Evolutionary conservation across 2,113 vertebrate species (phyloP).

Genomic region (Tachysurus fulvidraco): DNA sequence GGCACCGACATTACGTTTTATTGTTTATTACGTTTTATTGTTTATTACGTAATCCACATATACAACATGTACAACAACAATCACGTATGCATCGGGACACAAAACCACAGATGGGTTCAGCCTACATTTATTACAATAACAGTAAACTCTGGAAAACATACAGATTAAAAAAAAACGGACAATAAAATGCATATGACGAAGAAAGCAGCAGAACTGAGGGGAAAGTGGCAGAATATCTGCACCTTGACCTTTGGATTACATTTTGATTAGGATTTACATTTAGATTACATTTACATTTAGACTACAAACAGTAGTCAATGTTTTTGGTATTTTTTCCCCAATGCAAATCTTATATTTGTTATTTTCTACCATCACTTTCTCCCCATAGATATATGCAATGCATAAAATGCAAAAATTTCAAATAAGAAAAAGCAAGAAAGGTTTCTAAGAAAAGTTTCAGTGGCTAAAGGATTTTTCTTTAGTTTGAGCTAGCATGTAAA

Average conservation of each 20-base stretch:
- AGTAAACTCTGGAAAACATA: conserved; percentile 59
- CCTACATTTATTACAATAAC: conserved; percentile 68
- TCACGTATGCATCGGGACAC: neutral
- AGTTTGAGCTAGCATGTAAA: neutral
- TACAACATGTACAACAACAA: neutral
- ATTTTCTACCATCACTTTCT: neutral
- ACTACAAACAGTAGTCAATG: neutral
- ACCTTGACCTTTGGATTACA: conserved; percentile 13
- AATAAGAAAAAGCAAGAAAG: neutral
- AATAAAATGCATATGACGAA: neutral
- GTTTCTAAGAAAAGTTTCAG: neutral
- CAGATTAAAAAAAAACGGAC: conserved; percentile 20
- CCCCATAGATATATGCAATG: neutral
- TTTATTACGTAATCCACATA: conserved; percentile 1
- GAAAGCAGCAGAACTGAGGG: conserved; percentile 28
- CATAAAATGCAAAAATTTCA: neutral
- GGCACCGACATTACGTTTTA: neutral
- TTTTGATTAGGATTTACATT: conserved; percentile 4
- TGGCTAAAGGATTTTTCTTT: neutral
- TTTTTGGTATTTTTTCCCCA: neutral
- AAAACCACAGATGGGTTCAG: neutral
- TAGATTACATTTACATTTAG: conserved; percentile 9
- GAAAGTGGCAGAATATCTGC: neutral
- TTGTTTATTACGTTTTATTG: neutral
- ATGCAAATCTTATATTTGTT: neutral